A percentile compares a stretch with the other conserved stretches of the same genome.
Conservation (phyloP, 2,113 vertebrate genomes). For the Bos indicus region DNA sequence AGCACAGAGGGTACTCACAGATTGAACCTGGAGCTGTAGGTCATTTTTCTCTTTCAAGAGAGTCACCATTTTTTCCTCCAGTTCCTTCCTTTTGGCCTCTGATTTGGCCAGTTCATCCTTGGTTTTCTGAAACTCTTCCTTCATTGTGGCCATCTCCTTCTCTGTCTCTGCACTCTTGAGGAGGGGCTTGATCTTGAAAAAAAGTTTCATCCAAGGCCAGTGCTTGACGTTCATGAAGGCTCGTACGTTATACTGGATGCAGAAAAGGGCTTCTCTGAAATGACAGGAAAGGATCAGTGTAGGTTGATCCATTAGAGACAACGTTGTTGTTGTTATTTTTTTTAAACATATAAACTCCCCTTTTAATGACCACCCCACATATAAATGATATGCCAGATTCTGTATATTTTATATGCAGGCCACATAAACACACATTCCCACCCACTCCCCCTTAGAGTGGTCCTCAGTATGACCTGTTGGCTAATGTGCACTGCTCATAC, state of each 20-base stretch:
- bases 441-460: not conserved
- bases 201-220: conserved; percentile 96
- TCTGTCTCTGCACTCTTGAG: conserved; percentile 87
- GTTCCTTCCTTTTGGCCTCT: conserved; percentile 86
- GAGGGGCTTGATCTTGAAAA: conserved; percentile 91
- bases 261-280: conserved; percentile 84
- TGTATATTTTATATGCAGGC: not conserved
- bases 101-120: conserved; percentile 89
- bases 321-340: not conserved
- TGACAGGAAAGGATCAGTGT: not conserved
- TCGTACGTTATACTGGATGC: conserved; percentile 89
- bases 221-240: conserved; percentile 94
- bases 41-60: conserved; percentile 89
- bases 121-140: conserved; percentile 88
- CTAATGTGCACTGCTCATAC: not conserved
- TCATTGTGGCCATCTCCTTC: conserved; percentile 89
- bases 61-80: conserved; percentile 89
- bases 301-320: not conserved
- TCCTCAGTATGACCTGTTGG: not conserved
- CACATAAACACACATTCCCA: not conserved
- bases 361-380: not conserved
- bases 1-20: conserved; percentile 69
- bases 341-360: not conserved
- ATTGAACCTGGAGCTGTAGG: conserved; percentile 83
- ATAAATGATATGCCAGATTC: not conserved